phyloP scores from a whole-genome alignment of 2,888 invertebrate genomes.

The Hesperia comma region DNA sequence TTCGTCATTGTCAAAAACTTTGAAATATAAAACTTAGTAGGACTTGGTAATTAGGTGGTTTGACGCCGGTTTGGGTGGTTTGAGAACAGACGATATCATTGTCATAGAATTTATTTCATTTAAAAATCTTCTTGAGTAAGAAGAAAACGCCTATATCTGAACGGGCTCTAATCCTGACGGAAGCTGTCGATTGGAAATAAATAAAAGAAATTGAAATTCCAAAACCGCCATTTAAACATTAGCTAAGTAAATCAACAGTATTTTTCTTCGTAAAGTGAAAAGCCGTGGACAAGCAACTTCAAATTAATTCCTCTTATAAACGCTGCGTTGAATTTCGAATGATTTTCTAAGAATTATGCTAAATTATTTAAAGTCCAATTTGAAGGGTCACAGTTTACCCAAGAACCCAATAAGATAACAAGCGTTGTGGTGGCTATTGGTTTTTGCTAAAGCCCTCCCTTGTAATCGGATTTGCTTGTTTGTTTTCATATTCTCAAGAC shows the following conservation, averaged over 20 bases:
- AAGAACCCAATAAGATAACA: constrained; percentile 46
- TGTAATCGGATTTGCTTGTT: constrained; percentile 54
- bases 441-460: constrained; percentile 45
- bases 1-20: too few relatives aligned
- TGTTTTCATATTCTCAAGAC: constrained; percentile 50
- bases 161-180: too few relatives aligned
- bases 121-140: too few relatives aligned
- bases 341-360: constrained; percentile 30
- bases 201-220: not conserved
- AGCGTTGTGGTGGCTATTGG: constrained; percentile 45
- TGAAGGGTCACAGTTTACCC: constrained; percentile 27
- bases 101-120: too few relatives aligned
- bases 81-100: too few relatives aligned
- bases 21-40: too few relatives aligned
- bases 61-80: too few relatives aligned
- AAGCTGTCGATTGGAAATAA: not conserved
- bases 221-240: not conserved
- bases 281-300: not conserved
- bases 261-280: not conserved
- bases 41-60: too few relatives aligned
- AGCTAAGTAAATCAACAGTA: not conserved
- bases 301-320: not conserved
- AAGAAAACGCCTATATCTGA: too few relatives aligned
- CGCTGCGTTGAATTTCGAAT: not conserved
- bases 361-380: constrained; percentile 27